phyloP scores from a whole-genome alignment of 2,113 vertebrate species.

The Rissa tridactyla region DNA sequence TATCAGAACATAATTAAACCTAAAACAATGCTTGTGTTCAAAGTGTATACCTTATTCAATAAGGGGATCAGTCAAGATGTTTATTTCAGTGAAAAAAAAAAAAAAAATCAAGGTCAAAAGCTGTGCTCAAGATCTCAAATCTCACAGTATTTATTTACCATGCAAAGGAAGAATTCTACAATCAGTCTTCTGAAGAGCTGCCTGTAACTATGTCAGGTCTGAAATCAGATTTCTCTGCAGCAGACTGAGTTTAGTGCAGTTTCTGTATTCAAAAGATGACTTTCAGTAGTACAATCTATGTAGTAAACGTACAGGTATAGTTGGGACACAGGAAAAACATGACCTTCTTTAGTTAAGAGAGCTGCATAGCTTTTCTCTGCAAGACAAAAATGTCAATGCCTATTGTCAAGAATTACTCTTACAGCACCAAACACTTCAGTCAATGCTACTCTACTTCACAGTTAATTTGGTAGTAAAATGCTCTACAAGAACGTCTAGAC shows the following conservation, averaged over 20 bases:
- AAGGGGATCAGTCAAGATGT: neutral
- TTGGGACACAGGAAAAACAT: neutral
- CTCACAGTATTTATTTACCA: constrained; percentile 36
- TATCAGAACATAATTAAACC: neutral
- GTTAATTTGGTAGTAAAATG: constrained; percentile 62
- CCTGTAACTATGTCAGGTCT: constrained; percentile 32
- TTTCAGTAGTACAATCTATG: constrained; percentile 68
- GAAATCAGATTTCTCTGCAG: constrained; percentile 32
- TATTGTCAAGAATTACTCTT: constrained; percentile 47
- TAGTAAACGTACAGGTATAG: constrained; percentile 2
- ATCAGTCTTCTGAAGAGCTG: constrained; percentile 46
- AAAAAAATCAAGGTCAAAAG: neutral
- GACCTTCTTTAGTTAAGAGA: constrained; percentile 1
- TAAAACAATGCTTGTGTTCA: neutral
- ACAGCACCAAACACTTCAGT: constrained; percentile 66
- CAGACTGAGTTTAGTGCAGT: constrained; percentile 62
- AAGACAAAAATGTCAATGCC: constrained; percentile 56
- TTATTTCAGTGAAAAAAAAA: neutral
- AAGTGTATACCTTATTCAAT: neutral
- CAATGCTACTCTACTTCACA: constrained; percentile 68
- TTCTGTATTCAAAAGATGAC: constrained; percentile 49
- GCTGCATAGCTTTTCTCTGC: constrained; percentile 51
- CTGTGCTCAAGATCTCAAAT: neutral
- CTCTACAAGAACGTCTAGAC: constrained; percentile 40
- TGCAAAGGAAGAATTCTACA: constrained; percentile 40